Evolutionary conservation across 2,797 vertebrate species (phyloP).

Genomic region (Cichlasoma orientale): DNA sequence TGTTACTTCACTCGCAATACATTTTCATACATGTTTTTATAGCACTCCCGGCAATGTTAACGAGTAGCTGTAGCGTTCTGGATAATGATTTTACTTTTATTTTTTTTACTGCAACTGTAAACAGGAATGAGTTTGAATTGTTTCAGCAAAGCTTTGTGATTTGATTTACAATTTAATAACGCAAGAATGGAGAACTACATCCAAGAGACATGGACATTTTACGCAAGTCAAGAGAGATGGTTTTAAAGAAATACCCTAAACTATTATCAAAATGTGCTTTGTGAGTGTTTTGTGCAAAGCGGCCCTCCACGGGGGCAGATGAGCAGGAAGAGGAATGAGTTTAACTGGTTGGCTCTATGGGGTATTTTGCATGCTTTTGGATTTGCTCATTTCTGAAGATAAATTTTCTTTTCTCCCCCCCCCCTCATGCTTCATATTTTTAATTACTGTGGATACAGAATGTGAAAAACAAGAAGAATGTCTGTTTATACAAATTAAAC

Average conservation of each 20-base stretch:
- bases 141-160: constrained; percentile 56
- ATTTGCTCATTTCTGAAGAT: constrained; percentile 62
- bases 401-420: neutral
- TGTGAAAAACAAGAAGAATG: constrained; percentile 51
- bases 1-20: constrained; percentile 32
- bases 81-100: constrained; percentile 31
- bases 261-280: constrained; percentile 71
- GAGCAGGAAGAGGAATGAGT: constrained; percentile 56
- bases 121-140: constrained; percentile 58
- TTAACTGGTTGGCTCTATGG: constrained; percentile 56
- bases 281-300: constrained; percentile 39
- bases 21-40: constrained; percentile 40
- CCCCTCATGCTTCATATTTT: constrained; percentile 13
- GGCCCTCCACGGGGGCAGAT: constrained; percentile 56
- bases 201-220: constrained; percentile 67
- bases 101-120: constrained; percentile 63
- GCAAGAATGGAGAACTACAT: constrained; percentile 60
- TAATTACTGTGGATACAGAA: constrained; percentile 56
- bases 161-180: constrained; percentile 82
- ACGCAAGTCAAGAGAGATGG: constrained; percentile 60
- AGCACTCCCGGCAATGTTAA: constrained; percentile 48
- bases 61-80: constrained; percentile 41
- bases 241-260: constrained; percentile 70
- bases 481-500: constrained; percentile 24
- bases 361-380: constrained; percentile 50